Evolutionary conservation across 2,888 invertebrate species (phyloP).

Genomic region (Ischnura elegans): DNA sequence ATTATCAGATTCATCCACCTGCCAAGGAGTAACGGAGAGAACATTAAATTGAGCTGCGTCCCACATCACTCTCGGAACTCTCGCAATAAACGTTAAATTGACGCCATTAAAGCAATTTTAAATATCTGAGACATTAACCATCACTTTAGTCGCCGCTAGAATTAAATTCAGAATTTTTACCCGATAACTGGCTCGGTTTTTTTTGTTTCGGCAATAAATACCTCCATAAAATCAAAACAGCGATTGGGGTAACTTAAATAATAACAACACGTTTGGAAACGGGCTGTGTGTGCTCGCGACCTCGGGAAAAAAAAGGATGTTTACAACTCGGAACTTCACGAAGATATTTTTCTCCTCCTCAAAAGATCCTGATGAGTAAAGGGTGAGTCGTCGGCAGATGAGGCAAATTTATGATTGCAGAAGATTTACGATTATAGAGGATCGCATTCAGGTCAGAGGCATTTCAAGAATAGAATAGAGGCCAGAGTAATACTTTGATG

Average conservation of each 20-base stretch:
- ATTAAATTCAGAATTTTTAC: not conserved
- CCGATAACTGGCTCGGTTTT: not conserved
- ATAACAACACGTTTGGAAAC: not conserved
- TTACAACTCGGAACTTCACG: not conserved
- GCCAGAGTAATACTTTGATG: not conserved
- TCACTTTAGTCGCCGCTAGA: not conserved
- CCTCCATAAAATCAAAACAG: not conserved
- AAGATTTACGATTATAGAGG: not conserved
- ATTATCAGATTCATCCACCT: not conserved
- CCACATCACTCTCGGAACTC: not conserved
- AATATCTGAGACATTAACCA: not conserved
- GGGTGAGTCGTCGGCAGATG: not conserved
- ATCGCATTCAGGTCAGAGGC: not conserved
- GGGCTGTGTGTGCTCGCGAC: not conserved
- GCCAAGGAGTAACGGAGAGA: not conserved
- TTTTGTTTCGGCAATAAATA: not conserved
- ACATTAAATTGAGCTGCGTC: not conserved
- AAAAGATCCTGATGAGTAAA: not conserved
- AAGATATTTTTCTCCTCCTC: not conserved
- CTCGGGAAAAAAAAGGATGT: not conserved
- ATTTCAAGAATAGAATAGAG: not conserved
- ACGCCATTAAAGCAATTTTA: not conserved
- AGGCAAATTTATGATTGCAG: not conserved
- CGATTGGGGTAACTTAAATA: not conserved
- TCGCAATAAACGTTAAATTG: not conserved